Base-by-base conservation (phyloP, 2,797 vertebrate species). In the Margarornis squamiger region DNA sequence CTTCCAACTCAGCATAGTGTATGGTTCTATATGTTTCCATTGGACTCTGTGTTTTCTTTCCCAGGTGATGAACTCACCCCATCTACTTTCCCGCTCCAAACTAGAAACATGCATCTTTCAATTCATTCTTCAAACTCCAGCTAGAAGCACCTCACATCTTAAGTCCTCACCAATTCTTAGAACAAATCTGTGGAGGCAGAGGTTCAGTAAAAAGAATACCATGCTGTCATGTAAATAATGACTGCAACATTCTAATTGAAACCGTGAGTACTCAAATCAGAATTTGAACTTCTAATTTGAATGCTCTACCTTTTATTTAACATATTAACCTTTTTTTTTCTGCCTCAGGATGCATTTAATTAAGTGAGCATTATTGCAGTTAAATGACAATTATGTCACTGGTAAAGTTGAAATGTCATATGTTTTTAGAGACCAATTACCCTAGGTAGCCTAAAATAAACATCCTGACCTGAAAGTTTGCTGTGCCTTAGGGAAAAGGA, bases 371-470 rank as follows among this genome's bases (percentile, higher is more conserved):
- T 89, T 76, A 79, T 82, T 87, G 79, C 57, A 54, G 55, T 63
- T 61, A 79, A 93, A 89, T 80, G n/a, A 82, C 78, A 91, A 85
- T 63, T 93, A 55, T 89, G 39, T 73, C 63, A 85, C 68, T 85
- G 59, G 26, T 57, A 9, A 88, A 91, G 81, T 59, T 91, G 68
- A 89, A 94, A 87, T 85, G 48, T 63, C 48, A 9, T 86, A 68
- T 85, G 89, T 76, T 94, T 95, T 91, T 89, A 89, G 61, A 76
- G 59, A 87, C 15, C 52, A 74, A 8, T 86, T 92, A 88, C 81
- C 48, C 59, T 67, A 77, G 67, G 67, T 80, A 93, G 71, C 67
- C 92, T 90, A 80, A 82, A 91, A 89, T 76, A 76, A 70, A 39
- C 43, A 52, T 52, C 21, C 36, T 82, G 74, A 14, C 63, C 19